Evolutionary conservation across 2,888 invertebrate species (phyloP), one percentile per base, ranked within the genome.

Genomic region (Incurvaria masculella): DNA sequence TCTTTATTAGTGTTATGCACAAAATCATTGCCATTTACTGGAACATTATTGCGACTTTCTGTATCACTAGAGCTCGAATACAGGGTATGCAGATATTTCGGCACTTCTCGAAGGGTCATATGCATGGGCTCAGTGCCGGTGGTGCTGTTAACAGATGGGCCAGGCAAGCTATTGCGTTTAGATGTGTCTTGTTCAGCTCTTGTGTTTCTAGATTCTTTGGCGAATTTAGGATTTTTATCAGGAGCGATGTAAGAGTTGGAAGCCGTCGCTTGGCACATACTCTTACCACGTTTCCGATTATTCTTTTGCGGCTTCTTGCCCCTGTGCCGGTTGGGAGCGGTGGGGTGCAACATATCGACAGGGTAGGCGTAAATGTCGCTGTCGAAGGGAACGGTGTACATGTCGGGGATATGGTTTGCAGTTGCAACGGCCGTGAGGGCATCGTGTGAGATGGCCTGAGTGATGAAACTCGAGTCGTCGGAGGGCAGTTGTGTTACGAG

Each of bases 301-400:
- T 56, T 67, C 52, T 72, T 65, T n/a, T 63, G 63, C 16, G 62
- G 59, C 55, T 69, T 73, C 57, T 73, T 78, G 41, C 66, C 71
- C 65, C 74, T 73, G 48, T 58, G 66, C 54, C 65, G 69, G 52
- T 65, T 69, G 51, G 58, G 59, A 44, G 69, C 66, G 54, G 80
- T 72, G 40, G 87, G 86, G 52, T 82, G 79, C 17, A 91, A 84
- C 69, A 89, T 88, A 67, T 93, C 92, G 52, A 92, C 84, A 38
- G 92, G 92, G 51, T 92, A 87, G 14, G 92, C 89, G 64, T 93
- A 93, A 56, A 92, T 89, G 66, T 92, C 92, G 58, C 91, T 91
- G 63, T 92, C 92, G 58, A 91, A 89, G 53, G 92, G 92, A 51
- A 92, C 92, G 72, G 91, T 92, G 66, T 92, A 92, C 81, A 92